Percentiles rank a stretch among this genome's conserved stretches.
Evolutionary conservation across 2,888 invertebrate genomes (phyloP).

Genomic region (Panopea generosa): DNA sequence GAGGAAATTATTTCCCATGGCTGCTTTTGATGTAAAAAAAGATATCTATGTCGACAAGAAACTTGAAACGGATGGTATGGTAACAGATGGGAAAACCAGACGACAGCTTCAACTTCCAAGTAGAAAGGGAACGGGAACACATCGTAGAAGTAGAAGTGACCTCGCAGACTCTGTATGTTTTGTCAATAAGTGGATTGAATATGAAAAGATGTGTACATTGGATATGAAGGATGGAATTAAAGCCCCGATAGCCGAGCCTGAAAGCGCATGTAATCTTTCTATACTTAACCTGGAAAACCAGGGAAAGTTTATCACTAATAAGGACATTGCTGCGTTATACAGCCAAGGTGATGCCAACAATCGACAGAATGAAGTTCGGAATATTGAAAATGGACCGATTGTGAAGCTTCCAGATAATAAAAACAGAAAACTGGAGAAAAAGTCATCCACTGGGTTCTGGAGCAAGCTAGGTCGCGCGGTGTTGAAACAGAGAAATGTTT

Average conservation of each 20-base stretch:
- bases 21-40: not conserved
- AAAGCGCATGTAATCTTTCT: conserved; percentile 74
- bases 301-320: conserved; percentile 62
- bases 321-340: conserved; percentile 54
- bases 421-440: conserved; percentile 64
- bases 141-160: conserved; percentile 75
- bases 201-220: conserved; percentile 66
- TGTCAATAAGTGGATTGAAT: conserved; percentile 75
- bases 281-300: conserved; percentile 76
- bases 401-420: conserved; percentile 61
- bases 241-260: conserved; percentile 75
- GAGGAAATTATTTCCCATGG: conserved; percentile 44
- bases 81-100: conserved; percentile 11
- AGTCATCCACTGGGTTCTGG: conserved; percentile 73
- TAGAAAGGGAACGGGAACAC: conserved; percentile 22
- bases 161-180: conserved; percentile 70
- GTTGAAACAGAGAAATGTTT: conserved; percentile 70
- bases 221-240: conserved; percentile 42
- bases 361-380: conserved; percentile 41
- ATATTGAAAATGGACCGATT: conserved; percentile 69
- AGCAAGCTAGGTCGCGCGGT: conserved; percentile 76
- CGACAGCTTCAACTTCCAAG: conserved; percentile 48
- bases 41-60: conserved; percentile 23
- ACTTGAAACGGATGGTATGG: conserved; percentile 31
- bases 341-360: conserved; percentile 14